Percentiles rank a stretch among this genome's conserved stretches.
These are phyloP conservation scores for Saturnia pavonia DNA, from an alignment of 2,888 invertebrate species.

Conservation along the genomic window DNA sequence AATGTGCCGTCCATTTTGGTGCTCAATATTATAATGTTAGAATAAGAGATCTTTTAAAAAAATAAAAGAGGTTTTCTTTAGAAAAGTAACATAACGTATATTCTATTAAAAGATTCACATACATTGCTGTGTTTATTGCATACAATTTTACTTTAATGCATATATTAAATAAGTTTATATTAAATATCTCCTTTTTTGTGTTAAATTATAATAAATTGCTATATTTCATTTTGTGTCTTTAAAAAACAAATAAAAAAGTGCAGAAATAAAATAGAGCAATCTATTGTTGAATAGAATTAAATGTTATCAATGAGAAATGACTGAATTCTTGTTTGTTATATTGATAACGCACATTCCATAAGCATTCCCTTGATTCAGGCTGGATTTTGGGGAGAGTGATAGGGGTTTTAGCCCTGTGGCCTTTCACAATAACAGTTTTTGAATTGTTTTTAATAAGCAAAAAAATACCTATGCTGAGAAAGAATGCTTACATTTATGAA, in stretches of 20 bases:
- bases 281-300: slow-evolving; percentile 40
- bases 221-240: slow-evolving; percentile 62
- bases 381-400: not conserved
- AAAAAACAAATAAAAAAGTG: slow-evolving; percentile 32
- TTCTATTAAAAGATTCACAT: slow-evolving; percentile 68
- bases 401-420: not conserved
- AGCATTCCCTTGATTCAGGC: not conserved
- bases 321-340: not conserved
- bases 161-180: slow-evolving; percentile 37
- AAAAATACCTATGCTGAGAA: not conserved
- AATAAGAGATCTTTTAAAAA: slow-evolving; percentile 32
- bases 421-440: not conserved
- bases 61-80: slow-evolving; percentile 44
- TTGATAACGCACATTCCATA: not conserved
- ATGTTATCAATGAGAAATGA: not conserved
- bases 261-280: slow-evolving; percentile 31
- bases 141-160: slow-evolving; percentile 46
- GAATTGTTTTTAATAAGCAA: not conserved
- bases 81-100: slow-evolving; percentile 81
- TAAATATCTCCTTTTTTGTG: slow-evolving; percentile 23
- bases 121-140: slow-evolving; percentile 62
- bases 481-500: too few species aligned
- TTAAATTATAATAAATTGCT: slow-evolving; percentile 56
- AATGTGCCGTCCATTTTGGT: slow-evolving; percentile 45
- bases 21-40: slow-evolving; percentile 29